Evolutionary conservation across 2,888 invertebrate genomes (phyloP).

Genomic region (Drosophila vallismaia): DNA sequence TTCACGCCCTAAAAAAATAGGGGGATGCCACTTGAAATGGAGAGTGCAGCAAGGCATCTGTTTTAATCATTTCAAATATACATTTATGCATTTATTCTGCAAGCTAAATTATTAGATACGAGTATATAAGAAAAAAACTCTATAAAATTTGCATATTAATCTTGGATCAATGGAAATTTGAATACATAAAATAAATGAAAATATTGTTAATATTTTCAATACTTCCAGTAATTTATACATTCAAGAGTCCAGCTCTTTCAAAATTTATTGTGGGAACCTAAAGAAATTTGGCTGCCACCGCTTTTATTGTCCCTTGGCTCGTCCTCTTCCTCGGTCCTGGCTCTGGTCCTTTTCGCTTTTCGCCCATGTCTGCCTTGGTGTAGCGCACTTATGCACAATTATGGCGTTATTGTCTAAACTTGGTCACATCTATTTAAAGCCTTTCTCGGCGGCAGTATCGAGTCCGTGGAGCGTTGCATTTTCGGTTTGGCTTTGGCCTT

Average conservation of each 20-base stretch:
- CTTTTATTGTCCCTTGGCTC: conserved; percentile 2
- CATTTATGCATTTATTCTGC: background rate
- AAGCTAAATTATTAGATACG: too few relatives aligned
- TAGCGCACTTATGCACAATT: conserved; percentile 75
- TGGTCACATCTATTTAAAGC: conserved; percentile 80
- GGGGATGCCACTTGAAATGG: conserved; percentile 6
- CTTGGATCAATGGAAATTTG: too few relatives aligned
- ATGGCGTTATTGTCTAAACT: conserved; percentile 79
- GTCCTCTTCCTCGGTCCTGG: conserved; percentile 4
- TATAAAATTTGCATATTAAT: too few relatives aligned
- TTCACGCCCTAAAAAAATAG: conserved; percentile 61
- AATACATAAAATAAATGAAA: too few relatives aligned
- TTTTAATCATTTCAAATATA: background rate
- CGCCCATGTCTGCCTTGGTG: conserved; percentile 20
- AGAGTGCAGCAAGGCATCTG: background rate
- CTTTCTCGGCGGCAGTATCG: conserved; percentile 45
- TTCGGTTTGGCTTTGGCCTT: conserved; percentile 77
- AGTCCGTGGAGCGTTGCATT: conserved; percentile 72
- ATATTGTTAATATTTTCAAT: too few relatives aligned
- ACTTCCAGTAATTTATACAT: background rate
- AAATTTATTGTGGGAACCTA: conserved; percentile 34
- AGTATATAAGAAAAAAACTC: too few relatives aligned
- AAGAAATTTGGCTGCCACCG: conserved; percentile 26
- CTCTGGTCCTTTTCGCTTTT: conserved; percentile 16
- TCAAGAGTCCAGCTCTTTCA: background rate